Evolutionary conservation across 2,888 invertebrate genomes (phyloP), one percentile per base, ranked within the genome.

Genomic region (Lepidochrysops patricia): DNA sequence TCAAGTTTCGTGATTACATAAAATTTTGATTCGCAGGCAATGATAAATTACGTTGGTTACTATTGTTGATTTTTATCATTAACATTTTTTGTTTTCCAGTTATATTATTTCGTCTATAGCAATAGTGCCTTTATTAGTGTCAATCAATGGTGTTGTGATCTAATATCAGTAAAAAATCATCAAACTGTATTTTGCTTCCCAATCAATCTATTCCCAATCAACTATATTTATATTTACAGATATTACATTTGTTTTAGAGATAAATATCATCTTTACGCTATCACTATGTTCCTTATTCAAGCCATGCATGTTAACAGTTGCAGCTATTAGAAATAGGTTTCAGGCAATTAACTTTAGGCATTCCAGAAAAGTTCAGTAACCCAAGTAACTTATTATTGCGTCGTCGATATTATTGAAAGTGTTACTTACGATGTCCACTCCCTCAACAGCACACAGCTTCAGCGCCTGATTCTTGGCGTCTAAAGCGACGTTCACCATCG

Each of bases 401-500:
- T 23, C 37, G 50, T 19, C 58, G 57, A 15, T 60, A 58, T 57
- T 58, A 62, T 59, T 62, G 52, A 61, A 34, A 9, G 9, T 27
- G 37, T 57, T 35, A 80, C 94, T 92, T 91, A 98, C 98, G 91
- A 97, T 94, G 89, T 98, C 97, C 69, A 97, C 96, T 64, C 97
- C 97, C 87, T 98, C 98, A 65, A 98, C 95, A 50, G 98, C 96
- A 84, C 98, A 98, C 65, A 98, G 91, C 85, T 98, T 98, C 80
- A 98, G 93, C 68, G 98, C 98, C 85, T 97, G 96, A 89, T 97
- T 97, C 91, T 98, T 98, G 66, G 98, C 97, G 84, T 99, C 98
- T 72, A 99, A 92, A 67, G 99, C 97, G 69, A 99, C 98, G 90
- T 99, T 99, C 74, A 99, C 97, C 99, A 99, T 99, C 27, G 98